Evolutionary conservation across 2,888 invertebrate species (phyloP).

Genomic region (Erebia epiphron): DNA sequence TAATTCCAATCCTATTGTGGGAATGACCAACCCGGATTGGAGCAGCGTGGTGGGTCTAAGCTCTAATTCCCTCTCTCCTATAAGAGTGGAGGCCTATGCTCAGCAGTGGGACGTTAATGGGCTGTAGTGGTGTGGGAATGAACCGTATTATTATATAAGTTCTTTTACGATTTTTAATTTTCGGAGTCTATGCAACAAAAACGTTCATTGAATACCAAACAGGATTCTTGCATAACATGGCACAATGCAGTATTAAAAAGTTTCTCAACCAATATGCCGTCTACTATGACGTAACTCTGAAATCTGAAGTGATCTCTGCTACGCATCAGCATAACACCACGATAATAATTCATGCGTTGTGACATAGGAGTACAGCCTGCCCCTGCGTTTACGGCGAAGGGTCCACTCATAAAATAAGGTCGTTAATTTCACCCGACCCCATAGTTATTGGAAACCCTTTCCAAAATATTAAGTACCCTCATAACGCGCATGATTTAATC

Average conservation of each 20-base stretch:
- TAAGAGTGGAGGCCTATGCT: too few relatives aligned
- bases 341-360: slow-evolving; percentile 67
- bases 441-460: slow-evolving; percentile 51
- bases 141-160: too few relatives aligned
- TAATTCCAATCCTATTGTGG: too few relatives aligned
- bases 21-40: too few relatives aligned
- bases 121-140: too few relatives aligned
- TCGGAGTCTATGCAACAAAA: too few relatives aligned
- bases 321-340: slow-evolving; percentile 77
- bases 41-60: too few relatives aligned
- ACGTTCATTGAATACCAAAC: not conserved
- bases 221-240: not conserved
- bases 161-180: too few relatives aligned
- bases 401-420: slow-evolving; percentile 63
- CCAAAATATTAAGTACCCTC: slow-evolving; percentile 34
- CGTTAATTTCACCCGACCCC: slow-evolving; percentile 57
- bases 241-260: not conserved
- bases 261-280: not conserved
- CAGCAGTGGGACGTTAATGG: too few relatives aligned
- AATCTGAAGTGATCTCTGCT: slow-evolving; percentile 47
- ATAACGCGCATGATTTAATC: slow-evolving; percentile 2
- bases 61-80: too few relatives aligned
- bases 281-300: slow-evolving; percentile 55
- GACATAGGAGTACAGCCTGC: slow-evolving; percentile 60
- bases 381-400: slow-evolving; percentile 69